These are phyloP conservation scores for Penaeus monodon DNA, from an alignment of 2,888 invertebrate genomes.

Conservation along the genomic window DNA sequence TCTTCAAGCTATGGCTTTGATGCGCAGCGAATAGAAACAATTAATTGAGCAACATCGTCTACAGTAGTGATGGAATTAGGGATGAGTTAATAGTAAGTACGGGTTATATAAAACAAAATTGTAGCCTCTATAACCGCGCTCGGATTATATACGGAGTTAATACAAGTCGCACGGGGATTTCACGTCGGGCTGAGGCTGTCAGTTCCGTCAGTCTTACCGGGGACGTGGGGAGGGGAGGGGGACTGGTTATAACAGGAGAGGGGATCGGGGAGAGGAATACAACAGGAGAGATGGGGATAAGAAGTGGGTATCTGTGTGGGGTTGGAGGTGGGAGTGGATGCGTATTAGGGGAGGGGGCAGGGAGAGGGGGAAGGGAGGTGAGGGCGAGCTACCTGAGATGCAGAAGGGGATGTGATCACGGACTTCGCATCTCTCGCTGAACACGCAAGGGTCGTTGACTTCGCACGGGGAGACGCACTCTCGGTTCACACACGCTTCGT, in stretches of 20 bases:
- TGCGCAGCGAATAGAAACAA: no score
- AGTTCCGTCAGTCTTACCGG: not conserved
- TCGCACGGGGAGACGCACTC: conserved; percentile 71
- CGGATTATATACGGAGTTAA: no score
- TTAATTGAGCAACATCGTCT: no score
- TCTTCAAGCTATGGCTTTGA: no score
- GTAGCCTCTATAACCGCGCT: no score
- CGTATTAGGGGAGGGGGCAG: not conserved
- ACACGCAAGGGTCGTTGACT: conserved; percentile 49
- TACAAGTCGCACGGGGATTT: no score
- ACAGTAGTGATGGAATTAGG: no score
- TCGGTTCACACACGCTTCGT: conserved; percentile 85
- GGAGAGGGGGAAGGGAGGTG: not conserved
- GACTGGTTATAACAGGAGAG: not conserved
- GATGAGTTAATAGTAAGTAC: no score
- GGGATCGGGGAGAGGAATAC: conserved; percentile 7
- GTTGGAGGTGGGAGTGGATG: not conserved
- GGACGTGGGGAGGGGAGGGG: not conserved
- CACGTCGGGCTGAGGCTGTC: not conserved
- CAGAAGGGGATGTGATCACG: conserved; percentile 59
- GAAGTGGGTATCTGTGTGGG: not conserved
- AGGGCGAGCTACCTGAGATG: conserved; percentile 47
- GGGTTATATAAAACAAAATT: no score
- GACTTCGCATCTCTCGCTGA: conserved; percentile 53
- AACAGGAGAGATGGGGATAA: not conserved